Conservation (phyloP, 2,797 vertebrate genomes). For the Megaceryle alcyon region DNA sequence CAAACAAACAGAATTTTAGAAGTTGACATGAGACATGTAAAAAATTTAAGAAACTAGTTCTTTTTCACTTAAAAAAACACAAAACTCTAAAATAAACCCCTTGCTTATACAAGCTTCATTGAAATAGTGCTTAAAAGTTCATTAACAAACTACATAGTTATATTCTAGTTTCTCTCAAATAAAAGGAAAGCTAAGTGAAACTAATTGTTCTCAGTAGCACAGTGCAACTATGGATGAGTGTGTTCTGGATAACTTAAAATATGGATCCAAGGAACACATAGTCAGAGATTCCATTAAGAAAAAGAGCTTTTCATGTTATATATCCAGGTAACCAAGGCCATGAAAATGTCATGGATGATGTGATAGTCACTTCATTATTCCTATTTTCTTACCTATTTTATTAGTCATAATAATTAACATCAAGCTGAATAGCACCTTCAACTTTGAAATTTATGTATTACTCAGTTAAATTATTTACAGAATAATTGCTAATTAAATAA, state of each 20-base stretch:
- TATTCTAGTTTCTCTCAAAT: neutral
- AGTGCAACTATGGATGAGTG: neutral
- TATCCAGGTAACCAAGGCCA: neutral
- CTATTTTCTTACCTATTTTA: constrained; percentile 12
- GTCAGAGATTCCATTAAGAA: neutral
- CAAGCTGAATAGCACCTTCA: neutral
- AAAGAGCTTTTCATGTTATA: neutral
- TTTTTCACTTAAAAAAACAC: neutral
- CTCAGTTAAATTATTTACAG: constrained; percentile 30
- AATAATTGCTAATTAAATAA: constrained; percentile 31
- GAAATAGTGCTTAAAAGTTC: neutral
- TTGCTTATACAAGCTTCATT: neutral
- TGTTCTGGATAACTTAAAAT: neutral
- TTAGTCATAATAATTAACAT: constrained; percentile 25
- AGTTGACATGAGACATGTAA: neutral
- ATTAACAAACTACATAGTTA: neutral
- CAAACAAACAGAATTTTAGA: constrained; percentile 20
- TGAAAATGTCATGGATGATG: neutral
- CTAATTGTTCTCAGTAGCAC: neutral
- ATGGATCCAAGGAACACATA: neutral
- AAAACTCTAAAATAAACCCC: neutral
- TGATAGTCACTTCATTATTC: neutral
- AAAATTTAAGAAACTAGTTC: neutral
- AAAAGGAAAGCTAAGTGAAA: constrained; percentile 16
- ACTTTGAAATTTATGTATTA: constrained; percentile 8